phyloP scores from a whole-genome alignment of 2,113 vertebrate species.

The Chitala chitala region DNA sequence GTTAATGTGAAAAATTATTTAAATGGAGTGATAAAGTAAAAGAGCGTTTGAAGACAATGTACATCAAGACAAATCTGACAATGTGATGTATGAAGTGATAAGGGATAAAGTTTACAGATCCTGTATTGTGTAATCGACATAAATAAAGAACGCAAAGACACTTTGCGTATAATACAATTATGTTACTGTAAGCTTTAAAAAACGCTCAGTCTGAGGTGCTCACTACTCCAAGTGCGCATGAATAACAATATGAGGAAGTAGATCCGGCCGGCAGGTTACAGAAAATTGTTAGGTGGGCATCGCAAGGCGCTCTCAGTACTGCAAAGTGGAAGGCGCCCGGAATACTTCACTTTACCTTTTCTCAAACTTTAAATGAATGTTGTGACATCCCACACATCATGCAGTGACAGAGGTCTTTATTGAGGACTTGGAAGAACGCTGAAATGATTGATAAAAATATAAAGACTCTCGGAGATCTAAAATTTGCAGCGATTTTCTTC shows the following conservation, averaged over 20 bases:
- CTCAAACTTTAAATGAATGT: not conserved
- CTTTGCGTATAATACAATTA: too few relatives aligned
- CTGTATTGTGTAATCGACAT: too few relatives aligned
- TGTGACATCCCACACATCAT: not conserved
- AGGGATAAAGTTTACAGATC: too few relatives aligned
- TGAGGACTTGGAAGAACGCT: not conserved
- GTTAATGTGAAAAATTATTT: too few relatives aligned
- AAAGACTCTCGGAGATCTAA: not conserved
- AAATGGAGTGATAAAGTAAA: too few relatives aligned
- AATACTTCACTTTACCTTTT: not conserved
- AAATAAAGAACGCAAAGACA: too few relatives aligned
- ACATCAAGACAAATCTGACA: too few relatives aligned
- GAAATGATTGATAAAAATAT: slow-evolving; percentile 3
- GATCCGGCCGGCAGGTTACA: slow-evolving; percentile 20
- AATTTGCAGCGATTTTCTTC: not conserved
- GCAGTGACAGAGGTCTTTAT: not conserved
- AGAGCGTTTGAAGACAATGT: too few relatives aligned
- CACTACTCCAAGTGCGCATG: not conserved
- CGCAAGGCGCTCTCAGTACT: not conserved
- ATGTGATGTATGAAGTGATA: too few relatives aligned
- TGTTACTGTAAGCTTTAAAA: not conserved
- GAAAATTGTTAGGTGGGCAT: not conserved
- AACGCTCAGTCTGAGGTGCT: not conserved
- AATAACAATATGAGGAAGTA: slow-evolving; percentile 15
- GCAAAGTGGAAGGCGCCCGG: not conserved